Percentiles rank a stretch among this genome's conserved stretches.
These are phyloP conservation scores for Pyxicephalus adspersus DNA, from an alignment of 2,113 vertebrate species.

Conservation along the genomic window DNA sequence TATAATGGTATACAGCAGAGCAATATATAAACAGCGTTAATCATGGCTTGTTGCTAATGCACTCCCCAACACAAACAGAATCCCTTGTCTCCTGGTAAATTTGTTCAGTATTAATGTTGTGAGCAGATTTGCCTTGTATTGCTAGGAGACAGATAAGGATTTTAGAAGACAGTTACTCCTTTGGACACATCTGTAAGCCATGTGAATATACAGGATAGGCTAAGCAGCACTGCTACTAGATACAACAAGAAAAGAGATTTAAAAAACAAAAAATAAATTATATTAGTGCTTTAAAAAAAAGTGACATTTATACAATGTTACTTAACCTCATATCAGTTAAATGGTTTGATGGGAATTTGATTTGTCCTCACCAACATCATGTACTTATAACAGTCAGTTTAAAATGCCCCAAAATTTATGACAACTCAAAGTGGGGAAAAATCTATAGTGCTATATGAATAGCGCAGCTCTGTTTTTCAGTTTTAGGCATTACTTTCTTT, in stretches of 20 bases:
- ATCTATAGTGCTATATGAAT: too few species aligned
- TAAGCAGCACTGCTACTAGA: neutral
- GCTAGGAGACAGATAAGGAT: constrained; percentile 24
- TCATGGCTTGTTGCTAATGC: constrained; percentile 28
- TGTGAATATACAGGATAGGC: neutral
- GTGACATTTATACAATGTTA: too few species aligned
- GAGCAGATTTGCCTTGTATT: constrained; percentile 26
- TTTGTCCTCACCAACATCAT: too few species aligned
- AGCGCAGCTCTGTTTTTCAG: too few species aligned
- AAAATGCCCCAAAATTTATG: too few species aligned
- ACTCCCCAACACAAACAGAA: neutral
- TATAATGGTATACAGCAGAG: constrained; percentile 1
- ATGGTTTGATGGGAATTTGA: too few species aligned
- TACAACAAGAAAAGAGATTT: neutral
- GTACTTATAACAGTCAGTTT: too few species aligned
- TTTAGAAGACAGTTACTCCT: neutral
- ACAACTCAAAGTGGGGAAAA: too few species aligned
- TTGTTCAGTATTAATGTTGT: neutral
- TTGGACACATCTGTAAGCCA: constrained; percentile 31
- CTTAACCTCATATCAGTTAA: too few species aligned
- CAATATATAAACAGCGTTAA: constrained; percentile 15
- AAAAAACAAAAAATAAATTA: too few species aligned
- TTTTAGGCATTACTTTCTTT: too few species aligned
- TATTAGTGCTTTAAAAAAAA: too few species aligned
- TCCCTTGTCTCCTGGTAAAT: neutral